A percentile compares a stretch with the other conserved stretches of the same genome.
These are phyloP conservation scores for Laspeyria flexula DNA, from an alignment of 2,888 invertebrate species.

Conservation along the genomic window DNA sequence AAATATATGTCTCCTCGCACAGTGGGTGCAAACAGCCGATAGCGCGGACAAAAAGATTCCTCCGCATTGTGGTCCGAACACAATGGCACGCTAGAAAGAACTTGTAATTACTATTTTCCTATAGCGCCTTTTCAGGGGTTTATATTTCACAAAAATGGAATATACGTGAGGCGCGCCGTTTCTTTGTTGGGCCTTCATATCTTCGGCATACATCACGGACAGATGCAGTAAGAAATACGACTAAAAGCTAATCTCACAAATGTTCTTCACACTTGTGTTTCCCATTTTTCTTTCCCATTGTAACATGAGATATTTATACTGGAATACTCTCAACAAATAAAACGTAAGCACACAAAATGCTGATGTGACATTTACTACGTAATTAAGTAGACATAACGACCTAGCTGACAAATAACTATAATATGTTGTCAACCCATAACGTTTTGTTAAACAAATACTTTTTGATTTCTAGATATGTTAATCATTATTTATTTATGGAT, in stretches of 20 bases:
- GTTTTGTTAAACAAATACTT: slow-evolving; percentile 53
- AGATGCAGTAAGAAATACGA: slow-evolving; percentile 12
- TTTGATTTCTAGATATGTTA: slow-evolving; percentile 48
- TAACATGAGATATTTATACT: slow-evolving; percentile 1
- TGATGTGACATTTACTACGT: slow-evolving; percentile 47
- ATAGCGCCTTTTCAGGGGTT: slow-evolving; percentile 76
- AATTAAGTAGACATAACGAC: slow-evolving; percentile 47
- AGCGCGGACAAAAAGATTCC: slow-evolving; percentile 84
- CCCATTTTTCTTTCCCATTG: slow-evolving; percentile 8
- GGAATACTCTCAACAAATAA: slow-evolving; percentile 14
- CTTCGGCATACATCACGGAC: slow-evolving; percentile 50
- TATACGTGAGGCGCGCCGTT: slow-evolving; percentile 55
- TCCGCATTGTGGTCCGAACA: slow-evolving; percentile 74
- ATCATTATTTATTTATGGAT: slow-evolving; percentile 48
- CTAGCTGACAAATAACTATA: slow-evolving; percentile 41
- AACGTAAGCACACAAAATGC: slow-evolving; percentile 20
- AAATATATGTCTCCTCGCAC: slow-evolving; percentile 70
- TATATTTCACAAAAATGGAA: slow-evolving; percentile 80
- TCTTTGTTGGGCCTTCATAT: slow-evolving; percentile 68
- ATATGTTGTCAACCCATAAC: slow-evolving; percentile 33
- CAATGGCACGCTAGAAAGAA: slow-evolving; percentile 76
- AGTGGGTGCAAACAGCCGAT: slow-evolving; percentile 81
- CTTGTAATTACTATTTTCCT: slow-evolving; percentile 86
- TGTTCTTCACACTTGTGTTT: slow-evolving; percentile 11
- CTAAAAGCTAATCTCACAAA: slow-evolving; percentile 20